Base-by-base conservation (phyloP, 2,113 vertebrate genomes). In the Elephantulus edwardii region DNA sequence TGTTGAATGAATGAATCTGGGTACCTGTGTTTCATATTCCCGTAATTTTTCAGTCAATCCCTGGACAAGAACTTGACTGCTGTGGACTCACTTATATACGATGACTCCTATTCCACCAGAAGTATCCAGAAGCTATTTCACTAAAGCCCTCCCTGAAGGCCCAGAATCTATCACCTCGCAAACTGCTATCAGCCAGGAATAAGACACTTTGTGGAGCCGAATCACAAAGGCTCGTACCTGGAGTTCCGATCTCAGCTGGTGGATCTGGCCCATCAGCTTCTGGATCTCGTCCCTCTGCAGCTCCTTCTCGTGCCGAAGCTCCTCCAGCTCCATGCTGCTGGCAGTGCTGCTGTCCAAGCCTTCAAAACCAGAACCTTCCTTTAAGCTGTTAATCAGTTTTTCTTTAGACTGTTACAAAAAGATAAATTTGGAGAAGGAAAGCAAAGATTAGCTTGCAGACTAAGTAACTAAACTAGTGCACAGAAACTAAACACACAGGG, bases 331-430 rank as follows among this genome's bases (percentile, higher is more conserved):
- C 97, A 99, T 72, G 10, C 95, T 97, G 58, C 91, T 95, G 28
- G 98, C 95, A 3, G 98, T 96, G 12, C 96, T 98, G 79, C 97
- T 98, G 1, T 99, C 99, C 81, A 99, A 95, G 11, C 97, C 97
- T 92, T 99, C 99, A 94, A 99, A 97, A 80, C 99, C 98, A 26
- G 99, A 99, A n/a, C 99, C 99, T 96, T 99, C 99, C 95, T 99
- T 99, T 92, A 99, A 97, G 96, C 99, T 99, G 98, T 98, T 99
- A 94, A 99, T 99, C 94, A 99, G 93, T 97, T 99, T 99, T 95
- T 99, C 99, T 97, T 99, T 99, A 88, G 99, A 99, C 99, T 99
- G 48, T 89, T 74, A 95, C 60, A 94, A 96, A 93, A 48, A 91
- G 68, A 93, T n/a, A 74, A 88, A 33, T n/a, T n/a, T 3, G 58